Conservation (phyloP, 2,888 invertebrate species). For the Furcula furcula region DNA sequence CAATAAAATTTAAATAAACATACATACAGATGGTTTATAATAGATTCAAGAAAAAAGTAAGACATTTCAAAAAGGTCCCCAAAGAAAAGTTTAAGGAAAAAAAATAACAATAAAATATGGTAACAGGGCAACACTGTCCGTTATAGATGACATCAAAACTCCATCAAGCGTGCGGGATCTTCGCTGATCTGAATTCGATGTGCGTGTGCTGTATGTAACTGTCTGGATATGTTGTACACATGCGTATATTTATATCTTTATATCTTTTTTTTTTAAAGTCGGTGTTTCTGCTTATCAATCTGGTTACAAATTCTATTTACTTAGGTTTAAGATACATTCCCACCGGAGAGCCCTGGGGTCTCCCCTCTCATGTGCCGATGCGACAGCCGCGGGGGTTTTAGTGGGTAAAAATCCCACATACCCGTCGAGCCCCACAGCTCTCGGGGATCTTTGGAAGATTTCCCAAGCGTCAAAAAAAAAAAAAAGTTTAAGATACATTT, state of each 20-base stretch:
- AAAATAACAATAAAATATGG: constrained; percentile 23
- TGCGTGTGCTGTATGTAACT: constrained; percentile 39
- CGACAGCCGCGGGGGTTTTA: too few species aligned
- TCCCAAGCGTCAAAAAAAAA: too few species aligned
- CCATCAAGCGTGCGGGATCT: constrained; percentile 54
- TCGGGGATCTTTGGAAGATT: too few species aligned
- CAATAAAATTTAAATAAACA: too few species aligned
- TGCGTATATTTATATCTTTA: constrained; percentile 20
- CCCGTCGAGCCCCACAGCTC: too few species aligned
- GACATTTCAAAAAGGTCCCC: constrained; percentile 12
- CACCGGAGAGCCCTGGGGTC: too few species aligned
- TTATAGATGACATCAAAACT: constrained; percentile 60
- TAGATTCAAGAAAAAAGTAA: constrained; percentile 11
- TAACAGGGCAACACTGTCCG: constrained; percentile 11
- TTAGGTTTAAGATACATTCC: too few species aligned
- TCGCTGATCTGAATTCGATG: constrained; percentile 65
- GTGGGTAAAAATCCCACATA: too few species aligned
- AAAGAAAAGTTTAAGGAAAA: constrained; percentile 4
- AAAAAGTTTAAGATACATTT: too few species aligned
- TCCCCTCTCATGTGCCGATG: too few species aligned
- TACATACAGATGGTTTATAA: constrained; percentile 4
- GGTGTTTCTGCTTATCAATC: too few species aligned
- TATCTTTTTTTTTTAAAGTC: background rate
- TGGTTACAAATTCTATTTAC: too few species aligned
- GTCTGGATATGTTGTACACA: constrained; percentile 30